These are phyloP conservation scores for Centropus unirufus DNA, from an alignment of 2,113 vertebrate genomes.

Conservation along the genomic window DNA sequence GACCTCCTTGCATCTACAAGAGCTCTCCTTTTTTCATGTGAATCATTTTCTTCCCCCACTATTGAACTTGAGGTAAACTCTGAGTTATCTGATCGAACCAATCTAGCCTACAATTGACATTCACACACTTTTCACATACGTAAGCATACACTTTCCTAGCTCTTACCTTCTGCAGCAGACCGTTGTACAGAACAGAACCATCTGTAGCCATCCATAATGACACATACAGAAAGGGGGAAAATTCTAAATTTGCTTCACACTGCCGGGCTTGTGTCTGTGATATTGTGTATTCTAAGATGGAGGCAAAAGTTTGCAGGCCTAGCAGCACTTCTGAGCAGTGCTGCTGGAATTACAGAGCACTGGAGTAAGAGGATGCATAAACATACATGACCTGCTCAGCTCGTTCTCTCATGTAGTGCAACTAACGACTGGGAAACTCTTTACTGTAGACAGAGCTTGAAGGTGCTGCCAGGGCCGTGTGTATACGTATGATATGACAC, in stretches of 20 bases:
- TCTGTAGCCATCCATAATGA: not conserved
- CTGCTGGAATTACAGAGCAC: not conserved
- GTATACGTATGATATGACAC: not conserved
- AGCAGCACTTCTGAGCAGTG: not conserved
- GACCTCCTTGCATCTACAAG: not conserved
- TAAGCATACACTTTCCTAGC: not conserved
- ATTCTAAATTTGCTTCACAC: slow-evolving; percentile 11
- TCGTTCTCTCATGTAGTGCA: not conserved
- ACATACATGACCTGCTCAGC: not conserved
- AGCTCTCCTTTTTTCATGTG: not conserved
- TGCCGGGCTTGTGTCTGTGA: not conserved
- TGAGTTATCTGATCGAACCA: not conserved
- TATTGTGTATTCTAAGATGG: not conserved
- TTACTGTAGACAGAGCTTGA: not conserved
- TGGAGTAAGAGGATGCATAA: not conserved
- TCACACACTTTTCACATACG: not conserved
- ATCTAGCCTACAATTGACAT: not conserved
- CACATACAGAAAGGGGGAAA: not conserved
- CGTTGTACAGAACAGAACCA: not conserved
- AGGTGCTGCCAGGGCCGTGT: not conserved
- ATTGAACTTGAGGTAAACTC: not conserved
- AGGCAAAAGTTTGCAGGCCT: not conserved
- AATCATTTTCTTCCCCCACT: not conserved
- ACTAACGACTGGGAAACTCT: not conserved
- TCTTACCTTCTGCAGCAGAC: not conserved